Conservation (phyloP, 2,888 invertebrate species). For the Chloromyia formosa region DNA sequence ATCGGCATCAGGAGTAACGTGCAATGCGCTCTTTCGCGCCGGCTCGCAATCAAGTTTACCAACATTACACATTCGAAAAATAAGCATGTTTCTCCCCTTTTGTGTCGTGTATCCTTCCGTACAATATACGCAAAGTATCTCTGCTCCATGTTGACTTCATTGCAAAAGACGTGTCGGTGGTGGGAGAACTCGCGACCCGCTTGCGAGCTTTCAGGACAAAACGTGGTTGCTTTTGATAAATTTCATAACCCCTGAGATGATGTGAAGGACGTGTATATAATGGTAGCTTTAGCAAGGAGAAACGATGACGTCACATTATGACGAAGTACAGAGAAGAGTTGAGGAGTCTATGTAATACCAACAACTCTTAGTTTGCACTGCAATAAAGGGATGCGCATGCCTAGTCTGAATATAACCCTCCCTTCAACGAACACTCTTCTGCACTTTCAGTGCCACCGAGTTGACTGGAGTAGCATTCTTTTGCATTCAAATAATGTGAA, state of each 20-base stretch:
- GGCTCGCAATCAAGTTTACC: slow-evolving; percentile 22
- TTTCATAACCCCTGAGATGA: too few relatives aligned
- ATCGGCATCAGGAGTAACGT: slow-evolving; percentile 28
- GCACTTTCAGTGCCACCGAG: neutral
- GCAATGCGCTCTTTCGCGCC: slow-evolving; percentile 8
- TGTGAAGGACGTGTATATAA: too few relatives aligned
- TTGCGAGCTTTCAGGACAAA: slow-evolving; percentile 5
- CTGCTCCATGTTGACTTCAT: neutral
- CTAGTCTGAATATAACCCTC: slow-evolving; percentile 1
- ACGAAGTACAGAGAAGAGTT: slow-evolving; percentile 25
- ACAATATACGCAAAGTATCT: neutral
- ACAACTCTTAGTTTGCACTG: slow-evolving; percentile 32
- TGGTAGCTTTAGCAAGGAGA: slow-evolving; percentile 12
- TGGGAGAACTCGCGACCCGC: neutral
- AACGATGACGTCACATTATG: slow-evolving; percentile 44
- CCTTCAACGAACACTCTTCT: neutral
- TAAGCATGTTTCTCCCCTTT: slow-evolving; percentile 16
- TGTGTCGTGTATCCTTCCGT: slow-evolving; percentile 3
- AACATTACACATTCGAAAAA: slow-evolving; percentile 26
- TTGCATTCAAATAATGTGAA: slow-evolving; percentile 8
- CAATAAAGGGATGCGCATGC: slow-evolving; percentile 44
- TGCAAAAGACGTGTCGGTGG: neutral
- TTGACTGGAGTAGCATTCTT: neutral
- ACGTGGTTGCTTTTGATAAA: neutral
- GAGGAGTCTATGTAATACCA: neutral